Conservation (phyloP, 2,888 invertebrate genomes). For the Acanthoscelides obtectus region DNA sequence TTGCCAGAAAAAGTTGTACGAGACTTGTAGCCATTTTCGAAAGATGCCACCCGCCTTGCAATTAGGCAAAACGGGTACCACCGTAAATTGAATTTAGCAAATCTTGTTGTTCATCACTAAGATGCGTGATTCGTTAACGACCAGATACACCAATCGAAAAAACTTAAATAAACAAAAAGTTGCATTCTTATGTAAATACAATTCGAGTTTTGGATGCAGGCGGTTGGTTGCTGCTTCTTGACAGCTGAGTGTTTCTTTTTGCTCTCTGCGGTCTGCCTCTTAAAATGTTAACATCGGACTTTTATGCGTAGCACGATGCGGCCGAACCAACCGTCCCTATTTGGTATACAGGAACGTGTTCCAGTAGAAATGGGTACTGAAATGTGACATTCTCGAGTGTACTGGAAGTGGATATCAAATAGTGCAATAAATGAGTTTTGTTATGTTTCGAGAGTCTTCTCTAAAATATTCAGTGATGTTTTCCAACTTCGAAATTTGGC, state of each 20-base stretch:
- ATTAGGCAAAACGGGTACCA: background rate
- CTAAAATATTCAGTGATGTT: too few species aligned
- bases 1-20: too few species aligned
- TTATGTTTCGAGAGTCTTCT: too few species aligned
- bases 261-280: background rate
- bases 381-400: too few species aligned
- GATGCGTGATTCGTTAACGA: background rate
- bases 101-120: background rate
- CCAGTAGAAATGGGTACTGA: background rate
- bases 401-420: too few species aligned
- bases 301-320: background rate
- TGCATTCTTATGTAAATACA: slow-evolving; percentile 24
- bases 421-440: too few species aligned
- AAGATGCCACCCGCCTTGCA: background rate
- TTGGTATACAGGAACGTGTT: background rate
- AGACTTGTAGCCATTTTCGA: background rate
- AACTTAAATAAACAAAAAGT: slow-evolving; percentile 6
- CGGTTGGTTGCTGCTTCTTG: slow-evolving; percentile 2
- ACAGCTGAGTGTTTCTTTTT: background rate
- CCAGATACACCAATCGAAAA: slow-evolving; percentile 2
- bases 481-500: too few species aligned
- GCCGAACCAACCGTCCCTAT: background rate
- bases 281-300: background rate
- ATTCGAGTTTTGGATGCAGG: slow-evolving; percentile 1
- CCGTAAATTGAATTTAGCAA: background rate